Evolutionary conservation across 2,888 invertebrate genomes (phyloP).

Genomic region (Drosophila lutescens): DNA sequence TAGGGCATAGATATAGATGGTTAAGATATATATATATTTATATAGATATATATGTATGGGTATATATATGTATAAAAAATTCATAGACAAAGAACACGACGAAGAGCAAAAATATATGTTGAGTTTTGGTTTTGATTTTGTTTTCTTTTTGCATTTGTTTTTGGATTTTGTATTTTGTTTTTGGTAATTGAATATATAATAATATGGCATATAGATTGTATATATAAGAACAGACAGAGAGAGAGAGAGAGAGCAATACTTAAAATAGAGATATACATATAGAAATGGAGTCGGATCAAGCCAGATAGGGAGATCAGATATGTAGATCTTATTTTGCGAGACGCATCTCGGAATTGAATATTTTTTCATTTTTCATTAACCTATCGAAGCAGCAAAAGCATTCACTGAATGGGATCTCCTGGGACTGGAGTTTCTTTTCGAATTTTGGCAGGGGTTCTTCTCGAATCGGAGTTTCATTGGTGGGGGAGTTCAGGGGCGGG

Average conservation of each 20-base stretch:
- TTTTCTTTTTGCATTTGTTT: conserved; percentile 61
- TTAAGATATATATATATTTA: conserved; percentile 38
- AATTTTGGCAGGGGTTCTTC: conserved; percentile 15
- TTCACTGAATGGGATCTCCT: conserved; percentile 64
- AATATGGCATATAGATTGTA: conserved; percentile 36
- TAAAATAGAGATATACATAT: conserved; percentile 50
- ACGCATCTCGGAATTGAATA: conserved; percentile 7
- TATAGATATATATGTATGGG: conserved; percentile 37
- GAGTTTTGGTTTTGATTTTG: conserved; percentile 72
- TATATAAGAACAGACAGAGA: conserved; percentile 54
- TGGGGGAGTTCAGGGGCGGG: background rate
- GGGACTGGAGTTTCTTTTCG: conserved; percentile 15
- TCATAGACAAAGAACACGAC: conserved; percentile 84
- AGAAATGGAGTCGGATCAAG: conserved; percentile 35
- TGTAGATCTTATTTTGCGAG: conserved; percentile 10
- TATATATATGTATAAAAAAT: conserved; percentile 64
- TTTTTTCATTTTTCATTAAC: conserved; percentile 32
- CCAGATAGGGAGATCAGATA: conserved; percentile 28
- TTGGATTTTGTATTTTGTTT: conserved; percentile 44
- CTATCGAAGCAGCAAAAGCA: conserved; percentile 74
- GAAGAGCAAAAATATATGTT: conserved; percentile 83
- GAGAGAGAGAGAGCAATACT: conserved; percentile 52
- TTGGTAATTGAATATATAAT: conserved; percentile 29
- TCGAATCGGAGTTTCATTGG: conserved; percentile 4
- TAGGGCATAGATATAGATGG: conserved; percentile 32